A percentile compares a stretch with the other conserved stretches of the same genome.
These are phyloP conservation scores for Paraescarpia echinospica DNA, from an alignment of 1,140 invertebrate species.

Conservation along the genomic window DNA sequence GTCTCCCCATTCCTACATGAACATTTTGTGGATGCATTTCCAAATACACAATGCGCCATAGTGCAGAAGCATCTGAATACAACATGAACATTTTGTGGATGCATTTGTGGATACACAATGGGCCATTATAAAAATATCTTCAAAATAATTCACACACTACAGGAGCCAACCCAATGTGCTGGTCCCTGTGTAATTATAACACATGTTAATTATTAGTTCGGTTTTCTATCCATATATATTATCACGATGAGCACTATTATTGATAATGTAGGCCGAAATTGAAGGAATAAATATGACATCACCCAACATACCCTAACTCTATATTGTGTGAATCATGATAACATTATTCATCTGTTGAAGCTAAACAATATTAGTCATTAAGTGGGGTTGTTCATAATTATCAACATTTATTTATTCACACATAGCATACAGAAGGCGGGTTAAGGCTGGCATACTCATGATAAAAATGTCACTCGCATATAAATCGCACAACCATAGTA, in stretches of 20 bases:
- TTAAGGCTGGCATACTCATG: too few species aligned
- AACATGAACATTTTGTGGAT: not conserved
- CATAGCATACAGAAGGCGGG: too few species aligned
- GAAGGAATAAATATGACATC: not conserved
- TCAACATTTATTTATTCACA: too few species aligned
- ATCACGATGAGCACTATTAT: not conserved
- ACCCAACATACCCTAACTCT: not conserved
- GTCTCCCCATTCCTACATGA: too few species aligned
- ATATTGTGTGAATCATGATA: not conserved
- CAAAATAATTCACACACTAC: not conserved
- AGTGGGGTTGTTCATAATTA: too few species aligned
- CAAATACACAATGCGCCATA: not conserved
- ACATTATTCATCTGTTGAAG: not conserved
- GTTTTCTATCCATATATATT: not conserved
- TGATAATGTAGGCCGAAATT: too few species aligned
- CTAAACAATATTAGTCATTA: too few species aligned
- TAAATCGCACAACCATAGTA: too few species aligned
- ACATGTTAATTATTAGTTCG: not conserved
- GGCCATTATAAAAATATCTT: not conserved
- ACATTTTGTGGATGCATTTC: not conserved
- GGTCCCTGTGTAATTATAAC: not conserved
- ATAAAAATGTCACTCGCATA: too few species aligned
- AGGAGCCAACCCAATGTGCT: not conserved
- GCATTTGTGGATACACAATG: not conserved
- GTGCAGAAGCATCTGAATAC: not conserved